phyloP scores from a whole-genome alignment of 2,113 vertebrate species.

The Pelobates fuscus region DNA sequence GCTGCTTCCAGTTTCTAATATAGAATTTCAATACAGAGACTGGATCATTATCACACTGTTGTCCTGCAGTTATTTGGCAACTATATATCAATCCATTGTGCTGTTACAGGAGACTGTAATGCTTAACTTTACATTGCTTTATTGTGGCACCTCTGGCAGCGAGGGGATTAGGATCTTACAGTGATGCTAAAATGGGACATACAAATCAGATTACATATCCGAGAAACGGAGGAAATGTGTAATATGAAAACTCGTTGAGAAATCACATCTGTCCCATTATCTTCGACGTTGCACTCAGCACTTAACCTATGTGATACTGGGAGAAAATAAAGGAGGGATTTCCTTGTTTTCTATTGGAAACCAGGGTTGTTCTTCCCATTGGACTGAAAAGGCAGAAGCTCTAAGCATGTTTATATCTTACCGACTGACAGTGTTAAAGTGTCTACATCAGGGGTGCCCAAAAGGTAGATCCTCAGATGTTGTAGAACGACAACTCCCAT shows the following conservation, averaged over 20 bases:
- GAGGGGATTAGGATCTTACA: conserved; percentile 35
- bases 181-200: conserved; percentile 35
- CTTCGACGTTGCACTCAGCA: conserved; percentile 10
- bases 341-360: not conserved
- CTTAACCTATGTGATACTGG: not conserved
- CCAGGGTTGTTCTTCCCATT: not conserved
- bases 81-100: conserved; percentile 28
- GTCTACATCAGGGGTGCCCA: too few species aligned
- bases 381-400: not conserved
- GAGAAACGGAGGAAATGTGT: conserved; percentile 34
- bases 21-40: conserved; percentile 15
- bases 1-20: not conserved
- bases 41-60: conserved; percentile 19
- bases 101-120: conserved; percentile 12
- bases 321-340: not conserved
- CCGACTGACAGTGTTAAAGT: too few species aligned
- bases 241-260: conserved; percentile 28
- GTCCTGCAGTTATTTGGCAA: conserved; percentile 24
- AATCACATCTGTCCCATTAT: conserved; percentile 33
- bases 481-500: too few species aligned
- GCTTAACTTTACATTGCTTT: conserved; percentile 25
- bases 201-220: conserved; percentile 46
- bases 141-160: conserved; percentile 30
- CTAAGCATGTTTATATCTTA: too few species aligned
- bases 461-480: too few species aligned